These are phyloP conservation scores for Esox lucius DNA, from an alignment of 2,797 vertebrate species.

Conservation along the genomic window DNA sequence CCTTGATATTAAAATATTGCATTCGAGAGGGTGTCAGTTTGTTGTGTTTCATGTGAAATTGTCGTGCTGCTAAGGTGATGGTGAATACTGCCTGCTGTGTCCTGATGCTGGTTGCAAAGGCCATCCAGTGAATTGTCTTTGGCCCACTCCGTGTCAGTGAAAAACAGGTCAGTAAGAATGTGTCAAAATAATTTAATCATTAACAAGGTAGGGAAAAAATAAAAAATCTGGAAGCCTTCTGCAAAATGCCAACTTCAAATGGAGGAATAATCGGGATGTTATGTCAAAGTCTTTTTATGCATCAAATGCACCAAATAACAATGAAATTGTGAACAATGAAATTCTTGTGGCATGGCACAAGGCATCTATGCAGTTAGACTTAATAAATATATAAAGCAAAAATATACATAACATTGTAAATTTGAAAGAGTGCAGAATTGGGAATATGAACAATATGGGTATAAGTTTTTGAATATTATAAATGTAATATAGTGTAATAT, in stretches of 20 bases:
- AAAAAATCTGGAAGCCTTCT: neutral
- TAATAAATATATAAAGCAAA: no score
- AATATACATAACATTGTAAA: no score
- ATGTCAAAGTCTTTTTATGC: neutral
- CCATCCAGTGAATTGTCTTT: slow-evolving; percentile 92
- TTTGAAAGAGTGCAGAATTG: neutral
- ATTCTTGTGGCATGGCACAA: no score
- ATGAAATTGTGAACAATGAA: no score
- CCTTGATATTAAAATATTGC: neutral
- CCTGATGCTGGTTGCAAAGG: slow-evolving; percentile 92
- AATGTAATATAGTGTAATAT: no score
- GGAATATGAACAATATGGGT: no score
- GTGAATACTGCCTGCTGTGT: slow-evolving; percentile 96
- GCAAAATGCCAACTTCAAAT: neutral
- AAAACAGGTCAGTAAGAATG: slow-evolving; percentile 83
- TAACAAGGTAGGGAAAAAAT: neutral
- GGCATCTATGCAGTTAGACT: no score
- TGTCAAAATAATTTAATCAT: neutral
- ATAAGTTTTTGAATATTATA: no score
- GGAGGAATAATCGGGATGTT: neutral
- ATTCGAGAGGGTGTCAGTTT: neutral
- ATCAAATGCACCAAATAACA: neutral
- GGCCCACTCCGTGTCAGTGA: slow-evolving; percentile 95
- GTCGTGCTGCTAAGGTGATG: slow-evolving; percentile 77
- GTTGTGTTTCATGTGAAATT: neutral